Evolutionary conservation across 2,888 invertebrate species (phyloP), one percentile per base, ranked within the genome.

Genomic region (Arrhopalites spinosus): DNA sequence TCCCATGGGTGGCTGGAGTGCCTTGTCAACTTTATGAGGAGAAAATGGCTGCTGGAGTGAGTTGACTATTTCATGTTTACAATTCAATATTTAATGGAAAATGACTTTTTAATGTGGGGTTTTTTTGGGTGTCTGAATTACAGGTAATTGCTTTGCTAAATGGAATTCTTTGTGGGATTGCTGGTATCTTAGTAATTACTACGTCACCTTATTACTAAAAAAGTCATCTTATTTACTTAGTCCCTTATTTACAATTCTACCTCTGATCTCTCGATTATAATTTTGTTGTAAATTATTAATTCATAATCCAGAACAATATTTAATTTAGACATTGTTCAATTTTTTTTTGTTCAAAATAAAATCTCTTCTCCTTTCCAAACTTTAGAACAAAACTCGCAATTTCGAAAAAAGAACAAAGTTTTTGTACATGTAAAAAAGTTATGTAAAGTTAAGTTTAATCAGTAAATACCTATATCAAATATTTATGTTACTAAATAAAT

Each of bases 21-120:
- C 73, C 61, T n/a, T 78, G 78, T 74, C 78, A 78, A 27, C 45
- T 76, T 0, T 78, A 78, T 45, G 71, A 69, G 43, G 76, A 78
- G 68, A 78, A 78, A 69, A 15, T 78, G 23, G 73, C 64, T 8
- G 76, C 76, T 61, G 67, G 71, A 23, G 78, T 78, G 72, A 70
- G 7, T 30, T 67, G 27, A 13, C 13, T 61, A 17, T 61, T 11
- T 61, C n/a, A 61, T 23, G 11, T 15, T 11, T 11, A 47, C 15
- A 47, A 47, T n/a, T n/a, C n/a, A n/a, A n/a, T n/a, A n/a, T n/a
- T n/a, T n/a, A n/a, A n/a, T n/a, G n/a, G n/a, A n/a, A 59, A 59
- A 59, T 59, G 59, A 7, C 7, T 59, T 59, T 59, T 59, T n/a
- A 7, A 8, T n/a, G 8, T 59, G 13, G n/a, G 15, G 8, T 59